Evolutionary conservation across 2,888 invertebrate genomes (phyloP), one percentile per base, ranked within the genome.

Genomic region (Cremastinae sp.): DNA sequence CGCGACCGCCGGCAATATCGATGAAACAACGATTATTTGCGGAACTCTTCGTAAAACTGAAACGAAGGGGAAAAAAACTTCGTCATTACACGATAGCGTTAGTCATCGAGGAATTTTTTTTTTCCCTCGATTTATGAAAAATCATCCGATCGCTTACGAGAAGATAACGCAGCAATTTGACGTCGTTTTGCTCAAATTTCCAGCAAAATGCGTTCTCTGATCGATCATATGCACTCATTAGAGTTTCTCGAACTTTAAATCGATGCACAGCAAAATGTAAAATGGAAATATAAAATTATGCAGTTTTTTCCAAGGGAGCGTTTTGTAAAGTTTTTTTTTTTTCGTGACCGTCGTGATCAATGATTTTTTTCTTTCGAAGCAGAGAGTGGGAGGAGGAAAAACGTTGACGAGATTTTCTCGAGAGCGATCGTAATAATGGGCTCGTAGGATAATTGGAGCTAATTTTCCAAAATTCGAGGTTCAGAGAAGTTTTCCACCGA

Each of bases 381-480:
- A 14, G 12, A 64, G 20, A 51, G 10, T 18, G 7, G 22, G 14
- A 16, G 16, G 12, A 12, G 14, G n/a, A n/a, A n/a, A n/a, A 38
- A 36, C 14, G 22, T 5, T 51, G 12, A 12, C 38, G 12, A 38
- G 38, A 22, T 20, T 20, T 38, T 51, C 20, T 7, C 7, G n/a
- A 45, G 38, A 61, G 36, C 20, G 38, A 61, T 16, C 20, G 41
- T 66, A 66, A 66, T 66, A 34, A 54, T 66, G 65, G 65, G 49
- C 61, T 70, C 59, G 58, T 12, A 51, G 53, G 54, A 70, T 74
- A 73, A 70, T 54, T 73, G 61, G 73, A 61, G 49, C 65, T 70
- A 74, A 77, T 77, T 77, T 77, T 73, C 73, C 43, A 53, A 77
- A 74, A 64, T 70, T 38, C 12, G 43, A 69, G 76, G 56, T 65